Evolutionary conservation across 2,888 invertebrate species (phyloP), one percentile per base, ranked within the genome.

Genomic region (Actias luna): DNA sequence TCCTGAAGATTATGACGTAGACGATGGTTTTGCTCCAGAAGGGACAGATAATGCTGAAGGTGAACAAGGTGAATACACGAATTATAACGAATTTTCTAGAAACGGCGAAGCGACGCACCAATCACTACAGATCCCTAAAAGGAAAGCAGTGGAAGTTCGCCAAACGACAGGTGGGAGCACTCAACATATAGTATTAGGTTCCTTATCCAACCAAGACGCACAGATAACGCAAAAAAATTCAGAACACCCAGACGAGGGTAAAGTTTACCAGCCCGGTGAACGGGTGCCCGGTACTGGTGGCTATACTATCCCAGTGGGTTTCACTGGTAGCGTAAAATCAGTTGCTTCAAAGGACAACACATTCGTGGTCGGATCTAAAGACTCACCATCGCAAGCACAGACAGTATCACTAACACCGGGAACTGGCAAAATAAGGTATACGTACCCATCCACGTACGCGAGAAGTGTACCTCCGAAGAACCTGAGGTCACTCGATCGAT

Each of bases 311-410:
- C 95, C 96, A 64, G 78, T 93, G 66, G 94, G 97, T 65, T 94
- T 94, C 82, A 92, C 95, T 62, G 93, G 96, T 60, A 95, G 95
- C 59, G 94, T 94, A 62, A 94, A 96, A 58, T 95, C 95, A 0
- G 93, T 94, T 7, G 93, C 95, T 0, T 94, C 94, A 25, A 94
- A 94, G 62, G 93, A 93, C 18, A 86, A 93, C 71, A 94, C 94
- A 1, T 94, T 93, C 61, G 93, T 94, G 0, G 85, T 93, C 2
- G 94, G 95, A 5, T 89, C 93, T 5, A 92, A 89, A 35, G 89
- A 91, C 63, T 94, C 93, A 33, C 94, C 95, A 68, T 94, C 95
- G 5, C 95, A 95, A 83, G 94, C 95, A 2, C 95, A 95, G 82
- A 95, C 94, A 1, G 94, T 95, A 7, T 92, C 93, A 1, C 80